These are phyloP conservation scores for Calliopum simillimum DNA, from an alignment of 2,888 invertebrate genomes.

Conservation along the genomic window DNA sequence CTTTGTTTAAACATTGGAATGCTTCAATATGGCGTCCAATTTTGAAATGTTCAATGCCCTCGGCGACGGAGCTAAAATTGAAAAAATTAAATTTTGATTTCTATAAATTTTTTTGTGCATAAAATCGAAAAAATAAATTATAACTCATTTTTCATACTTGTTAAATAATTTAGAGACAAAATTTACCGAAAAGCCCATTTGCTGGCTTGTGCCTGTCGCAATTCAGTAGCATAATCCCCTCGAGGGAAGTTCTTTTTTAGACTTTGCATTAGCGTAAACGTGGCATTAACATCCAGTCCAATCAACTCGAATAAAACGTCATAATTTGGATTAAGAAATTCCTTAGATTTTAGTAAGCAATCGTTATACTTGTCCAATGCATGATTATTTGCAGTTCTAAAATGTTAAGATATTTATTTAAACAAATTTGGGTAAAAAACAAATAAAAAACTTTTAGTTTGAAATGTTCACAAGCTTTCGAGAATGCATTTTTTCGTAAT, in stretches of 20 bases:
- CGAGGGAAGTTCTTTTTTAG: slow-evolving; percentile 80
- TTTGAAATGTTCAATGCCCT: slow-evolving; percentile 95
- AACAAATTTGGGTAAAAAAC: too few species aligned
- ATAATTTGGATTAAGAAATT: slow-evolving; percentile 90
- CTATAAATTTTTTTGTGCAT: neutral
- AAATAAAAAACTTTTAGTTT: too few species aligned
- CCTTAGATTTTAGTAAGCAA: slow-evolving; percentile 83
- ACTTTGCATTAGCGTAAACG: slow-evolving; percentile 59
- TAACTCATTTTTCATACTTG: too few species aligned
- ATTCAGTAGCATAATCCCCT: slow-evolving; percentile 84
- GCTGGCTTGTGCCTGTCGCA: slow-evolving; percentile 90
- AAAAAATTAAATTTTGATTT: neutral
- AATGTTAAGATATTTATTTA: slow-evolving; percentile 45
- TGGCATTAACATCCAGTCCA: slow-evolving; percentile 60
- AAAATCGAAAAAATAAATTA: too few species aligned
- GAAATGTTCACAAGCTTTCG: too few species aligned
- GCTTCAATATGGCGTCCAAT: slow-evolving; percentile 93
- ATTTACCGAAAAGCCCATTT: slow-evolving; percentile 87
- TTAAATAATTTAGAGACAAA: slow-evolving; percentile 38
- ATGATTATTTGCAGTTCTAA: slow-evolving; percentile 83
- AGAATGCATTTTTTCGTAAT: too few species aligned
- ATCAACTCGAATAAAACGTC: slow-evolving; percentile 83
- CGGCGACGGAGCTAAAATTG: slow-evolving; percentile 77
- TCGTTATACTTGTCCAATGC: slow-evolving; percentile 84
- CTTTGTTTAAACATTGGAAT: slow-evolving; percentile 93